These are phyloP conservation scores for Venustoraphidia nigricollis DNA, from an alignment of 2,888 invertebrate species.

Conservation along the genomic window DNA sequence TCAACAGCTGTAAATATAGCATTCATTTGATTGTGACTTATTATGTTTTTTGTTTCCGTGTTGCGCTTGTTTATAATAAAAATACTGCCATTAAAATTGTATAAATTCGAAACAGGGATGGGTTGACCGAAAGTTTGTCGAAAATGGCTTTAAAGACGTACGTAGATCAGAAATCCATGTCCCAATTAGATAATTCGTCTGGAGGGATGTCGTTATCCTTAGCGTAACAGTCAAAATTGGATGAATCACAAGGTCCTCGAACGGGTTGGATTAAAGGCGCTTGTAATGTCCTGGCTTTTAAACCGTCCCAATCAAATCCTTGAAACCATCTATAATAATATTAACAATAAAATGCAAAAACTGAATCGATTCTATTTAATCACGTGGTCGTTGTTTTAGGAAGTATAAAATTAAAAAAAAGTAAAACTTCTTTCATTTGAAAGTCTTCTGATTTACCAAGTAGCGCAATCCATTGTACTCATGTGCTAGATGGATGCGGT, in stretches of 20 bases:
- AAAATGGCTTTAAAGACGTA: background rate
- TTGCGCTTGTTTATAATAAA: too few relatives aligned
- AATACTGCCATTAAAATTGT: too few relatives aligned
- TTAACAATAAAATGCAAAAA: background rate
- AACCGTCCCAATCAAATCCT: constrained; percentile 61
- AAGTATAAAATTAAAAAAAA: too few relatives aligned
- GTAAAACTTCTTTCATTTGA: too few relatives aligned
- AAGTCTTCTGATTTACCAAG: too few relatives aligned
- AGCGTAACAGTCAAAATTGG: constrained; percentile 52
- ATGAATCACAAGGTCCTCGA: constrained; percentile 44
- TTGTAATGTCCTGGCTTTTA: constrained; percentile 32
- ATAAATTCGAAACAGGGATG: too few relatives aligned
- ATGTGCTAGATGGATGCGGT: too few relatives aligned
- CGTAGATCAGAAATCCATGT: constrained; percentile 40
- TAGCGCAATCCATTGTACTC: too few relatives aligned
- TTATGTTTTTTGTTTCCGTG: too few relatives aligned
- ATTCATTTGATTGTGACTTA: too few relatives aligned
- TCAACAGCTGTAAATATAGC: too few relatives aligned
- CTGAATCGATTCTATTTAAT: background rate
- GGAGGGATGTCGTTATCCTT: constrained; percentile 48
- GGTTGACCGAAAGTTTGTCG: background rate
- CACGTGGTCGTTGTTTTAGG: background rate
- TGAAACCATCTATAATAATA: constrained; percentile 47
- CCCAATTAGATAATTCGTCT: constrained; percentile 56
- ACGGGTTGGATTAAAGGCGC: constrained; percentile 41